Base-by-base conservation (phyloP, 1,140 invertebrate genomes). In the Cotesia vestalis region DNA sequence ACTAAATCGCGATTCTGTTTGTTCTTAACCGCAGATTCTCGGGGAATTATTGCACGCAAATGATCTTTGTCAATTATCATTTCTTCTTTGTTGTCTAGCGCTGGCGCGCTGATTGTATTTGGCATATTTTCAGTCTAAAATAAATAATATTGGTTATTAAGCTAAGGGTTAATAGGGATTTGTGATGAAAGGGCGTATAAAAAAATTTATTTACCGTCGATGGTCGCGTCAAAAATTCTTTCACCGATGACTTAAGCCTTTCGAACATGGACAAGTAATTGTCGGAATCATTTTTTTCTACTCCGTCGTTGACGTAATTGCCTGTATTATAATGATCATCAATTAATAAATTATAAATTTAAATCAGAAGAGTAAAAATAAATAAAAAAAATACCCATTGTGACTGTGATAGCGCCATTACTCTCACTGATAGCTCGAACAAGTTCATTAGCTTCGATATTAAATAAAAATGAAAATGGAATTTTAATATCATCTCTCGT, bases 381-480 rank as follows among this genome's bases (percentile, higher is more conserved):
- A 67, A 66, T 20, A 63, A 35, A 63, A 61, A 35, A 4, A 35
- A 4, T 78, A 80, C 82, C 78, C 76, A 87, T 81, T 34, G 81
- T 84, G 17, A 86, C 80, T 38, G 74, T 75, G 52, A 86, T 79
- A 57, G 74, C 79, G 27, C 75, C 76, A 57, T 81, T 62, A 52
- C 76, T 71, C 4, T 62, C 53, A 4, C 76, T 75, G 38, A 92
- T 80, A 17, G 90, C 88, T 53, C 90, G 86, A 1, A 92, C 76
- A 6, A 98, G 81, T 76, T 90, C 85, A 61, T 87, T 82, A 8
- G 92, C 94, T 81, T 98, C 96, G 69, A 89, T 83, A n/a, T 89
- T 90, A 83, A 96, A 98, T 8, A 99, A 88, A 83, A 99, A 98
- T 0, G 98, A 93, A 12, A 96, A 89, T 0, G 97, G 96, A 80